These are phyloP conservation scores for Erebia epiphron DNA, from an alignment of 2,888 invertebrate genomes.

Conservation along the genomic window DNA sequence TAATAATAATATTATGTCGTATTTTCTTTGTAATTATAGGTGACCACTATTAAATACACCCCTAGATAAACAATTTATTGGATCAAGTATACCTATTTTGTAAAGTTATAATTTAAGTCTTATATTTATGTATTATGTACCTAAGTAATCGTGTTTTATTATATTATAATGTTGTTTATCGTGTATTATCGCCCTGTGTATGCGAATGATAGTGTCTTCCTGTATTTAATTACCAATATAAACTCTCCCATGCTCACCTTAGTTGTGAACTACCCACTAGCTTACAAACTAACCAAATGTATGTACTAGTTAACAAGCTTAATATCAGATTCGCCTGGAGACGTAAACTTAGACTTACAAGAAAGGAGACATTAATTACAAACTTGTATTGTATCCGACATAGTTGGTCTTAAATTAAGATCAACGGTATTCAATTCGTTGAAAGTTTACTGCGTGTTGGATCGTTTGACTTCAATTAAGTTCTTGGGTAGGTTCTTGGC, in stretches of 20 bases:
- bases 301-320: slow-evolving; percentile 37
- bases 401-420: slow-evolving; percentile 37
- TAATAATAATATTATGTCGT: no score
- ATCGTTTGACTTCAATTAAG: slow-evolving; percentile 4
- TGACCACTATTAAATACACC: no score
- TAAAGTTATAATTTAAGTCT: background rate
- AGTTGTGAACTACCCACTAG: slow-evolving; percentile 1
- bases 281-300: slow-evolving; percentile 30
- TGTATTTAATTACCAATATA: background rate
- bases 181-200: no score
- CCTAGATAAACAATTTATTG: no score
- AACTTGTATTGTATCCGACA: slow-evolving; percentile 40
- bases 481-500: background rate
- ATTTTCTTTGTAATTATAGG: no score
- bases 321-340: slow-evolving; percentile 41
- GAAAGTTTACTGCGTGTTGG: slow-evolving; percentile 16
- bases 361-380: slow-evolving; percentile 44
- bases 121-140: background rate
- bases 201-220: background rate
- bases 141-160: no score
- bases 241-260: background rate
- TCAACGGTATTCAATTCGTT: slow-evolving; percentile 32
- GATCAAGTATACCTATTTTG: background rate
- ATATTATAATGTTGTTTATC: no score
- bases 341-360: slow-evolving; percentile 40